Evolutionary conservation across 1,140 invertebrate genomes (phyloP).

Genomic region (Solenopsis fugax): DNA sequence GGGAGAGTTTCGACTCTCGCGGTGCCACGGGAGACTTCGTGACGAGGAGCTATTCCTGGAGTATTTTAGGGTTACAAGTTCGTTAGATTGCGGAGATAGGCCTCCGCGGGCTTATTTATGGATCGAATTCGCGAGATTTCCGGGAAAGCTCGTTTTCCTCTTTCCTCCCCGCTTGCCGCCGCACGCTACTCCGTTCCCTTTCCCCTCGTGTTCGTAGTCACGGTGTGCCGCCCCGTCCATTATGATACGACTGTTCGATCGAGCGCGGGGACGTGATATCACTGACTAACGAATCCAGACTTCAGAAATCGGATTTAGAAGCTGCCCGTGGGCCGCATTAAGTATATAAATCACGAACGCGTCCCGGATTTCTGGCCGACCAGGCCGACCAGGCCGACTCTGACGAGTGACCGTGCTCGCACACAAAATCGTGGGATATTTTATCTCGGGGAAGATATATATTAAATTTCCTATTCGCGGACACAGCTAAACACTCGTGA

Average conservation of each 20-base stretch:
- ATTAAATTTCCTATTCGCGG: neutral
- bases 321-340: slow-evolving; percentile 20
- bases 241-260: slow-evolving; percentile 65
- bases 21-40: slow-evolving; percentile 68
- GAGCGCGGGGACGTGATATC: slow-evolving; percentile 64
- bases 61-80: slow-evolving; percentile 76
- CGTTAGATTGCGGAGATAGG: slow-evolving; percentile 73
- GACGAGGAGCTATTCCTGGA: slow-evolving; percentile 72
- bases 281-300: slow-evolving; percentile 61
- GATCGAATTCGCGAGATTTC: slow-evolving; percentile 75
- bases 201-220: slow-evolving; percentile 45
- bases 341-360: slow-evolving; percentile 38
- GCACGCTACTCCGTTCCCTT: neutral
- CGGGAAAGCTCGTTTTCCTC: slow-evolving; percentile 68
- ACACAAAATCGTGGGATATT: neutral
- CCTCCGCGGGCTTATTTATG: slow-evolving; percentile 73
- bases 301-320: slow-evolving; percentile 47
- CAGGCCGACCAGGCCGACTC: neutral
- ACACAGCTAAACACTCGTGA: neutral
- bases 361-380: neutral
- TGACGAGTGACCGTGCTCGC: neutral
- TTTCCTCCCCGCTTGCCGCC: neutral
- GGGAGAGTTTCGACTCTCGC: neutral
- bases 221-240: slow-evolving; percentile 43
- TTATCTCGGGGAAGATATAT: neutral